A percentile compares a stretch with the other conserved stretches of the same genome.
Evolutionary conservation across 2,797 vertebrate species (phyloP).

Genomic region (Cossypha polioptera): DNA sequence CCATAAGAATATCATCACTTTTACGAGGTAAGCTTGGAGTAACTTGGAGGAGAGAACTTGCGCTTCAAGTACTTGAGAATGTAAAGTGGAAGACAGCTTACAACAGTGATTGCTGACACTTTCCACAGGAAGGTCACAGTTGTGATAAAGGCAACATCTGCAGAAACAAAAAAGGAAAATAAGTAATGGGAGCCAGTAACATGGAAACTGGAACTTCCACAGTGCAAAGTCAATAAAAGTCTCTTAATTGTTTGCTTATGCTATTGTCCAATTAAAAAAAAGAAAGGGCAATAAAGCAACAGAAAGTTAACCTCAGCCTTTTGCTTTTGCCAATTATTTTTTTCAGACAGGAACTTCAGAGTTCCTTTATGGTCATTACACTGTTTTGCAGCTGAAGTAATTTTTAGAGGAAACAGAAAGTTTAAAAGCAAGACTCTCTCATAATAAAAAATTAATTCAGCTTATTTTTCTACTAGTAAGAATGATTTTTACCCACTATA

Average conservation of each 20-base stretch:
- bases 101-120: conserved; percentile 91
- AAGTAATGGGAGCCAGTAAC: not conserved
- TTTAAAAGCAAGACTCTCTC: not conserved
- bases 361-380: not conserved
- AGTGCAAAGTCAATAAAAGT: not conserved
- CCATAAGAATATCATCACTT: conserved; percentile 7
- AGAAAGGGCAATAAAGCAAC: not conserved
- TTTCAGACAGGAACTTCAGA: not conserved
- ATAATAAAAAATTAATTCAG: not conserved
- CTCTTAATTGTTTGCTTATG: not conserved
- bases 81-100: conserved; percentile 99
- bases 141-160: conserved; percentile 93
- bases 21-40: conserved; percentile 95
- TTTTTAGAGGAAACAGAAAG: not conserved
- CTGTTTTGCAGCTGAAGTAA: not conserved
- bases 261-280: not conserved
- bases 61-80: conserved; percentile 96
- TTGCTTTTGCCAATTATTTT: not conserved
- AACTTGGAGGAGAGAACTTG: conserved; percentile 96
- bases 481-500: not conserved
- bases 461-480: not conserved
- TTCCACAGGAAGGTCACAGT: conserved; percentile 96
- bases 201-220: not conserved
- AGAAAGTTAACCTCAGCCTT: not conserved
- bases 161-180: not conserved